Evolutionary conservation across 2,113 vertebrate species (phyloP).

Genomic region (Phylloscopus trochilus): DNA sequence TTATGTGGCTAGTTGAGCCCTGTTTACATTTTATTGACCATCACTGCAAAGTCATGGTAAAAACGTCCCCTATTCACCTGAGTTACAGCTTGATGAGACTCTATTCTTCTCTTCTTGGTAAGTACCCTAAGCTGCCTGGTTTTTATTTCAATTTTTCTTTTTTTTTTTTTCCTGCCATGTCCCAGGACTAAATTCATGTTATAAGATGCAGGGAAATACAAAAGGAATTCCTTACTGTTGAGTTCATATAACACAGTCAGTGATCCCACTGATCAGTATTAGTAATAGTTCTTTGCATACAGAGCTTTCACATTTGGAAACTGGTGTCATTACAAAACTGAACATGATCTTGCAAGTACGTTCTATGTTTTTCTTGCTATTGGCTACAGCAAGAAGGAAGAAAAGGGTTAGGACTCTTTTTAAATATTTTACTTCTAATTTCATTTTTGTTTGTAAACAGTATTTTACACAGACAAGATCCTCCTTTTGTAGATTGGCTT

Average conservation of each 20-base stretch:
- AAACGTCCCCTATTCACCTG: conserved; percentile 84
- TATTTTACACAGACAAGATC: background rate
- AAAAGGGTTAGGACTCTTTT: background rate
- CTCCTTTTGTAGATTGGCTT: background rate
- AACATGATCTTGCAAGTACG: background rate
- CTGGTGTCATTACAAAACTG: background rate
- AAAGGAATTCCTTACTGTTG: background rate
- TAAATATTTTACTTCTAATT: background rate
- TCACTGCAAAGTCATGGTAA: conserved; percentile 81
- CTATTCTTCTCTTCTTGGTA: conserved; percentile 86
- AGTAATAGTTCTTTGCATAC: background rate
- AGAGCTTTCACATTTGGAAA: background rate
- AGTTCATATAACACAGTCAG: background rate
- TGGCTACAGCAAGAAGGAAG: background rate
- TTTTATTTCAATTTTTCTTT: background rate
- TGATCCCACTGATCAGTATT: background rate
- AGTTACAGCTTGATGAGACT: conserved; percentile 84
- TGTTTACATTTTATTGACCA: conserved; percentile 83
- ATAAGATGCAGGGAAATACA: background rate
- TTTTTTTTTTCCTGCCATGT: background rate
- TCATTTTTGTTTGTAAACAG: background rate
- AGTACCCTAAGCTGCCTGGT: background rate
- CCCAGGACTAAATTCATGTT: background rate
- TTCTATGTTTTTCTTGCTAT: background rate
- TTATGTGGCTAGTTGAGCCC: conserved; percentile 88